phyloP scores from a whole-genome alignment of 2,888 invertebrate genomes.

The Ellobium chinense region DNA sequence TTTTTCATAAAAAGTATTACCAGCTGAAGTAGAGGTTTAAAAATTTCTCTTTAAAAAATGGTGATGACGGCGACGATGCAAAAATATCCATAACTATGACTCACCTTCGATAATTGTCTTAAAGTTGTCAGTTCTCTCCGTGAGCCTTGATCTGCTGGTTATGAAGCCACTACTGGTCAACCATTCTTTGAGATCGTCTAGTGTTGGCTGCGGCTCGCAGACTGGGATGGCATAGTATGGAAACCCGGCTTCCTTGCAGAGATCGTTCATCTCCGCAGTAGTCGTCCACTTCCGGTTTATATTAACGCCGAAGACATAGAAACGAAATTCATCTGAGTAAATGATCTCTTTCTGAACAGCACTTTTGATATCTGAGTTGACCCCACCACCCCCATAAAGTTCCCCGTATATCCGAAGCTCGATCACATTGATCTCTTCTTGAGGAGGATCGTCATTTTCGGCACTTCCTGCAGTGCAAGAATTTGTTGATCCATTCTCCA shows the following conservation, averaged over 20 bases:
- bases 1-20: too few species aligned
- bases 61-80: too few species aligned
- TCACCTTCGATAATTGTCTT: constrained; percentile 36
- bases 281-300: constrained; percentile 36
- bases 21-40: too few species aligned
- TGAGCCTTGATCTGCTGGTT: constrained; percentile 23
- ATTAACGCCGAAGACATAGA: constrained; percentile 39
- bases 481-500: neutral
- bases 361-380: neutral
- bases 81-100: neutral
- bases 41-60: too few species aligned
- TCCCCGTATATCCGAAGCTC: constrained; percentile 39
- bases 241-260: constrained; percentile 26
- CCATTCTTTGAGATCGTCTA: constrained; percentile 20
- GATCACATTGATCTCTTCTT: too few species aligned
- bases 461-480: too few species aligned
- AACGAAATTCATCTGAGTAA: constrained; percentile 38
- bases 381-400: constrained; percentile 39
- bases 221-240: constrained; percentile 39
- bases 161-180: constrained; percentile 23
- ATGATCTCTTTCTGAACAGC: constrained; percentile 44
- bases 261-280: constrained; percentile 26
- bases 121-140: constrained; percentile 26
- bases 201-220: constrained; percentile 21
- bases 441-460: neutral